Evolutionary conservation across 2,888 invertebrate species (phyloP).

Genomic region (Ditylenchus weischeri): DNA sequence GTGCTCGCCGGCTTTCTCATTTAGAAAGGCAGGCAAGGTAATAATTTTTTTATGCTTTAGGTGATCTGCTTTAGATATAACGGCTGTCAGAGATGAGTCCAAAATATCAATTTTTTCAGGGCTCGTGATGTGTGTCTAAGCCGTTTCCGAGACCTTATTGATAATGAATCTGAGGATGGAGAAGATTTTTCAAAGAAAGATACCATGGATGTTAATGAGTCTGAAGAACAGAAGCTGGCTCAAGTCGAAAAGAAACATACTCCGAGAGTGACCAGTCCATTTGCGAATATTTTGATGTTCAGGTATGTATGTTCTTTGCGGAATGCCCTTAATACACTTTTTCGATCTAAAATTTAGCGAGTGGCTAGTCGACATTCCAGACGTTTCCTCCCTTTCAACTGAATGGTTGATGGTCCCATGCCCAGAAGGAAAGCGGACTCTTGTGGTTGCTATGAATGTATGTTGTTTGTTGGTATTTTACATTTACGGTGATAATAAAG

Average conservation of each 20-base stretch:
- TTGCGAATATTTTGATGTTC: slow-evolving; percentile 19
- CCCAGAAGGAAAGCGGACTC: slow-evolving; percentile 77
- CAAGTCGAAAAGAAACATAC: too few species aligned
- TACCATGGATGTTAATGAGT: background rate
- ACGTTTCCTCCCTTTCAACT: slow-evolving; percentile 52
- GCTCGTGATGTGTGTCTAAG: slow-evolving; percentile 18
- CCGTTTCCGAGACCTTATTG: slow-evolving; percentile 2
- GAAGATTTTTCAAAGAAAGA: background rate
- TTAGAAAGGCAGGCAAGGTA: slow-evolving; percentile 39
- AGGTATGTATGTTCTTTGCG: background rate
- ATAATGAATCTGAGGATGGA: background rate
- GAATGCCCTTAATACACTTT: background rate
- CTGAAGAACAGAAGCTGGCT: background rate
- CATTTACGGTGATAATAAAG: background rate
- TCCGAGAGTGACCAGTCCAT: background rate
- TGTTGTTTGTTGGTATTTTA: background rate
- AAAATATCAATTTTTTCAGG: slow-evolving; percentile 13
- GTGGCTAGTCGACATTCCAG: slow-evolving; percentile 84
- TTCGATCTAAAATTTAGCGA: slow-evolving; percentile 72
- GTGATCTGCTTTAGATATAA: background rate
- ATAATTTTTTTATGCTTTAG: background rate
- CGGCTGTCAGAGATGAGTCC: background rate
- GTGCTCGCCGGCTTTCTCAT: slow-evolving; percentile 42
- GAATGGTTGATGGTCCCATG: slow-evolving; percentile 68
- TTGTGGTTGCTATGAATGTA: slow-evolving; percentile 67